These are phyloP conservation scores for Malacosoma neustria DNA, from an alignment of 2,888 invertebrate species.

Conservation along the genomic window DNA sequence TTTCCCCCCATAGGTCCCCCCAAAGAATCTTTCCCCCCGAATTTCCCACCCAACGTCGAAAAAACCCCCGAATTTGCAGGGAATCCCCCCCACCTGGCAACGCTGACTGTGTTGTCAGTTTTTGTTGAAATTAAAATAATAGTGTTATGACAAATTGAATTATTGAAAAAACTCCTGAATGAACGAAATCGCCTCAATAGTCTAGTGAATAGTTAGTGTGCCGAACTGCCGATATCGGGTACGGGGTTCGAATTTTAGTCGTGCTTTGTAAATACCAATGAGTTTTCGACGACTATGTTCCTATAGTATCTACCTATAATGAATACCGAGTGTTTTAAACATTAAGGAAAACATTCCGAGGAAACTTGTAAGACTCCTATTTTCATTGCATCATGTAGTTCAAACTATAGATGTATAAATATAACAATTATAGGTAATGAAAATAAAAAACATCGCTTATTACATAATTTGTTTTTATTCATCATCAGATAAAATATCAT, in stretches of 20 bases:
- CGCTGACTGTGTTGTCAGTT: too few relatives aligned
- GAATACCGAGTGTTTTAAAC: slow-evolving; percentile 10
- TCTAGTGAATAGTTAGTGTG: slow-evolving; percentile 13
- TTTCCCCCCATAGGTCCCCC: too few relatives aligned
- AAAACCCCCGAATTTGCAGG: too few relatives aligned
- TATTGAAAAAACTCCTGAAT: slow-evolving; percentile 4
- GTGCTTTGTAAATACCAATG: too few relatives aligned
- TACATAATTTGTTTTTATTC: slow-evolving; percentile 11
- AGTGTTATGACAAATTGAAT: slow-evolving; percentile 10
- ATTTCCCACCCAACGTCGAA: too few relatives aligned
- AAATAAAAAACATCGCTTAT: slow-evolving; percentile 12
- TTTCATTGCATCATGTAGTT: slow-evolving; percentile 9
- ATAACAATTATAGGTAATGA: slow-evolving; percentile 8
- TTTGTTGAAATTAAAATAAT: slow-evolving; percentile 2
- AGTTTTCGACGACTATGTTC: slow-evolving; percentile 12
- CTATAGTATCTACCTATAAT: too few relatives aligned
- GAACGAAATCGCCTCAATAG: slow-evolving; percentile 5
- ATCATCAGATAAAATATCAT: slow-evolving; percentile 5
- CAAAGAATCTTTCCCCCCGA: too few relatives aligned
- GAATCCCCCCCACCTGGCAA: too few relatives aligned
- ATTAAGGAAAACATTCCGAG: slow-evolving; percentile 6
- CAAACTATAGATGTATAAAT: slow-evolving; percentile 9
- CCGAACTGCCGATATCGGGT: slow-evolving; percentile 10
- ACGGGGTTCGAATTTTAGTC: too few relatives aligned
- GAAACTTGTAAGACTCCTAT: slow-evolving; percentile 9